phyloP scores from a whole-genome alignment of 2,113 vertebrate genomes.

The Nothoprocta perdicaria region DNA sequence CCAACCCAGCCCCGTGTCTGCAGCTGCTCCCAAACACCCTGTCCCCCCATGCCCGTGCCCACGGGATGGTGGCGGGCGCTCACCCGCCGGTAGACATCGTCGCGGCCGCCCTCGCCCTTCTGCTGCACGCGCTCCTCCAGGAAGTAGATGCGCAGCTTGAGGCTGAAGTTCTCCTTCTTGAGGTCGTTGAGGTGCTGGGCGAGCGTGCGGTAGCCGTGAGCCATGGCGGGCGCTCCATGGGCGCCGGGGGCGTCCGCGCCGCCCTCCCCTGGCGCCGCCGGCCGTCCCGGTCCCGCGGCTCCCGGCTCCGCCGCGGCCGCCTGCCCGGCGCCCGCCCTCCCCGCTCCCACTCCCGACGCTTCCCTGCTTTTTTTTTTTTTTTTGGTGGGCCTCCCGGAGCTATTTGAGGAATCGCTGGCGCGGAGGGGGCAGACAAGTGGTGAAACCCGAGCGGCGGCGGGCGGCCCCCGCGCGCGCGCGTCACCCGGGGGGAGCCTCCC shows the following conservation, averaged over 20 bases:
- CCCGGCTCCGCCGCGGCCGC: background rate
- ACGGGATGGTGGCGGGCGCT: slow-evolving; percentile 50
- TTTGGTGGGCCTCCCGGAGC: slow-evolving; percentile 70
- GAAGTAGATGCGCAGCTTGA: slow-evolving; percentile 97
- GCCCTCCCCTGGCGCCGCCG: slow-evolving; percentile 74
- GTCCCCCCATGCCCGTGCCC: accelerated
- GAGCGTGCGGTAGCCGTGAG: slow-evolving; percentile 94
- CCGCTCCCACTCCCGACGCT: slow-evolving; percentile 9
- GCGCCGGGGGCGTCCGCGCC: slow-evolving; percentile 69
- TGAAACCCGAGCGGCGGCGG: slow-evolving; percentile 80
- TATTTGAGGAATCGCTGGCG: slow-evolving; percentile 87
- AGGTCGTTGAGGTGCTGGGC: slow-evolving; percentile 98
- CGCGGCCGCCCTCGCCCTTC: slow-evolving; percentile 87
- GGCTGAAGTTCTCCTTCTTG: slow-evolving; percentile 99
- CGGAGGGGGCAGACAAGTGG: slow-evolving; percentile 81
- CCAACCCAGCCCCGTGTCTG: no score
- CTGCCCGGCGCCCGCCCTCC: background rate
- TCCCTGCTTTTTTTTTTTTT: slow-evolving; percentile 79
- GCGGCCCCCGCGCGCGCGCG: background rate
- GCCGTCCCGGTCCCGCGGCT: background rate
- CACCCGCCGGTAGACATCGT: slow-evolving; percentile 89
- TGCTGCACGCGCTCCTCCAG: slow-evolving; percentile 95
- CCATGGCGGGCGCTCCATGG: slow-evolving; percentile 81
- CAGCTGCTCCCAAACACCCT: no score
- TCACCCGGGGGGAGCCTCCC: background rate